phyloP scores from a whole-genome alignment of 2,113 vertebrate genomes.

The Ifrita kowaldi region DNA sequence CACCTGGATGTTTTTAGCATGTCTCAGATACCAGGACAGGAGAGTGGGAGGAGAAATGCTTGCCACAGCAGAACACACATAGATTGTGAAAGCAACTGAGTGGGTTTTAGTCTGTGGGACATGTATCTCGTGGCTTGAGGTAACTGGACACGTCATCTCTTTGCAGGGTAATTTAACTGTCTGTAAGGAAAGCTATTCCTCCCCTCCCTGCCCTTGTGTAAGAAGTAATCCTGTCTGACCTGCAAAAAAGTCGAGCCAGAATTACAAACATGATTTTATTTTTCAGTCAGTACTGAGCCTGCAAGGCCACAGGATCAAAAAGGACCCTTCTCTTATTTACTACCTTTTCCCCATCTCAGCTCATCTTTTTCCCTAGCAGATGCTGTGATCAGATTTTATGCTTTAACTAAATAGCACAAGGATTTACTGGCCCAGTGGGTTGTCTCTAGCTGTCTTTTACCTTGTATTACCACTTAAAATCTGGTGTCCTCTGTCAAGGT shows the following conservation, averaged over 20 bases:
- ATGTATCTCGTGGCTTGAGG: rapidly evolving
- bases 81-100: neutral
- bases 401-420: neutral
- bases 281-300: neutral
- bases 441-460: neutral
- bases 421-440: neutral
- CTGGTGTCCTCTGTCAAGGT: neutral
- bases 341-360: neutral
- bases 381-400: constrained; percentile 10
- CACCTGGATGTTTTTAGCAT: neutral
- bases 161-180: neutral
- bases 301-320: neutral
- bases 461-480: neutral
- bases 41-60: neutral
- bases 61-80: neutral
- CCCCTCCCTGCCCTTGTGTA: neutral
- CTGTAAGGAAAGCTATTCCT: neutral
- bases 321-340: neutral
- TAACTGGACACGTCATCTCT: neutral
- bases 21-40: neutral
- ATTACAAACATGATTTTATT: neutral
- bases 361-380: neutral
- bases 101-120: neutral
- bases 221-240: neutral
- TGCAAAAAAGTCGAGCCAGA: neutral